Conservation (phyloP, 2,888 invertebrate genomes). For the Xanthorhoe spadicearia region DNA sequence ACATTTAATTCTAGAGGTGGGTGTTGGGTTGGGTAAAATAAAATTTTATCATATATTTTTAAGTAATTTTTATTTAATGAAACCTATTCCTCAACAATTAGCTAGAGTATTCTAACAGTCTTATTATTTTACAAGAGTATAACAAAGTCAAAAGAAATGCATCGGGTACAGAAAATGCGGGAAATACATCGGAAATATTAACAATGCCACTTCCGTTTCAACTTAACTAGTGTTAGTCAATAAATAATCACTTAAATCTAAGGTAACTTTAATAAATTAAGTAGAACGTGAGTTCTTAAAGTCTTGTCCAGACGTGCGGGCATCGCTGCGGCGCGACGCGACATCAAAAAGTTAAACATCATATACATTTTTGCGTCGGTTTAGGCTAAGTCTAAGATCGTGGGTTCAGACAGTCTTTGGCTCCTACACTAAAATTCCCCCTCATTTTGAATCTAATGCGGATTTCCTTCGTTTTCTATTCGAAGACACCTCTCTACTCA, state of each 20-base stretch:
- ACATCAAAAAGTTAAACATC: slow-evolving; percentile 7
- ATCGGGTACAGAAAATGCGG: slow-evolving; percentile 72
- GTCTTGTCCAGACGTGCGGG: slow-evolving; percentile 57
- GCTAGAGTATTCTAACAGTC: slow-evolving; percentile 84
- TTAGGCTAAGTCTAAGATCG: slow-evolving; percentile 21
- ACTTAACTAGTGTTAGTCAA: slow-evolving; percentile 73
- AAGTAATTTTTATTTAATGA: slow-evolving; percentile 70
- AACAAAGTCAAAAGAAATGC: slow-evolving; percentile 75
- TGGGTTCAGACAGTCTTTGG: slow-evolving; percentile 75
- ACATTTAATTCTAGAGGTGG: not conserved
- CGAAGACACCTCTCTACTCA: slow-evolving; percentile 73
- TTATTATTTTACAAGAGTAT: slow-evolving; percentile 82
- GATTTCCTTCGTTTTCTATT: slow-evolving; percentile 77
- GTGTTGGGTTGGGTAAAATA: slow-evolving; percentile 33
- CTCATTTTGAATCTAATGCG: slow-evolving; percentile 43
- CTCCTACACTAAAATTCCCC: slow-evolving; percentile 70
- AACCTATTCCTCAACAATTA: slow-evolving; percentile 69
- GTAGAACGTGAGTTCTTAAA: slow-evolving; percentile 57
- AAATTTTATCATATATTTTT: slow-evolving; percentile 54
- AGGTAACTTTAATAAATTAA: slow-evolving; percentile 83
- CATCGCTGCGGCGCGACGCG: slow-evolving; percentile 15
- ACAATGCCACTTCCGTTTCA: slow-evolving; percentile 37
- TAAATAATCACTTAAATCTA: slow-evolving; percentile 79
- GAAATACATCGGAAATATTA: slow-evolving; percentile 57
- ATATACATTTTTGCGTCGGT: slow-evolving; percentile 20